Evolutionary conservation across 2,888 invertebrate genomes (phyloP).

Genomic region (Cheiracanthium punctorium): DNA sequence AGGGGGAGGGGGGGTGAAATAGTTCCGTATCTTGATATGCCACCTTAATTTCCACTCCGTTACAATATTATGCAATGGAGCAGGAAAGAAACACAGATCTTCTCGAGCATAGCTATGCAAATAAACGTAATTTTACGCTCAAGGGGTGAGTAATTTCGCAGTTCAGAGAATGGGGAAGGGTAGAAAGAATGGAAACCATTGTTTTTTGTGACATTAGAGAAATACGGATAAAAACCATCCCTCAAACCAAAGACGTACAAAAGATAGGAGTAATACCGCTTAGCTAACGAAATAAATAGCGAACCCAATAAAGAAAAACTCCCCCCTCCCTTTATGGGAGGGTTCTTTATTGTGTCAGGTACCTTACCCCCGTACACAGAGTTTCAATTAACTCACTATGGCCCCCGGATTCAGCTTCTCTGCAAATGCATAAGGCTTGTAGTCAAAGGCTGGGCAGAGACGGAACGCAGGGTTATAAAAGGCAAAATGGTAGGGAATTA

Average conservation of each 20-base stretch:
- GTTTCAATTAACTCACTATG: background rate
- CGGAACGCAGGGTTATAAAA: background rate
- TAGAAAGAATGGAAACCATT: background rate
- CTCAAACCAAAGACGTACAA: background rate
- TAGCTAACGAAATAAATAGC: background rate
- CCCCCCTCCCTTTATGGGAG: background rate
- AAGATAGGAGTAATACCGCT: background rate
- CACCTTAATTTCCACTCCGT: too few relatives aligned
- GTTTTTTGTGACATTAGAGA: background rate
- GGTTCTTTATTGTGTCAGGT: background rate
- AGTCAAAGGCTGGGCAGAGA: background rate
- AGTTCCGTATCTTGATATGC: too few relatives aligned
- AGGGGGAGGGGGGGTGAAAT: too few relatives aligned
- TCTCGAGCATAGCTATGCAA: background rate
- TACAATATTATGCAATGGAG: too few relatives aligned
- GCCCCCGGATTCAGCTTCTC: background rate
- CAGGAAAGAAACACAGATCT: background rate
- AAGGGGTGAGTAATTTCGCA: constrained; percentile 8
- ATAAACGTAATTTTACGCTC: background rate
- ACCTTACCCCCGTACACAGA: background rate
- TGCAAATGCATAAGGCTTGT: background rate
- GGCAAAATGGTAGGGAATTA: background rate
- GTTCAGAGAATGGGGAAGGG: background rate
- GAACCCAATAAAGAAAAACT: background rate
- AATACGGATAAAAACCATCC: background rate